Percentiles rank a stretch among this genome's conserved stretches.
phyloP scores from a whole-genome alignment of 2,888 invertebrate genomes.

The Halocaridina rubra region DNA sequence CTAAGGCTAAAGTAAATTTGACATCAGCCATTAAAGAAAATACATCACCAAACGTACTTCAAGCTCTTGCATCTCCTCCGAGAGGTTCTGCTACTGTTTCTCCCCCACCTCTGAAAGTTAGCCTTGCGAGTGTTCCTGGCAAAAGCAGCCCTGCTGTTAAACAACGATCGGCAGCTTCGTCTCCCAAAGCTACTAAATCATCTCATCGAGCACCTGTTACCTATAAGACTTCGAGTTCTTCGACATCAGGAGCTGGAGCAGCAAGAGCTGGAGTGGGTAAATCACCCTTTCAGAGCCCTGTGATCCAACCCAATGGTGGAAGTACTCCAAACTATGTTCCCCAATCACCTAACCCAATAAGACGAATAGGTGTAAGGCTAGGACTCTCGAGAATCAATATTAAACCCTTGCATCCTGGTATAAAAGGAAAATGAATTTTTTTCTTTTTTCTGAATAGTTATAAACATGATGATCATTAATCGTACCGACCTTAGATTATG shows the following conservation, averaged over 20 bases:
- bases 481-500: too few species aligned
- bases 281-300: constrained; percentile 30
- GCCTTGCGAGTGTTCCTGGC: not conserved
- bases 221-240: not conserved
- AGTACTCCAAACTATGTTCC: not conserved
- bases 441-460: too few species aligned
- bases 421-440: not conserved
- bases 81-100: not conserved
- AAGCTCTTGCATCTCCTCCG: not conserved
- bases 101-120: not conserved
- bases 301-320: not conserved
- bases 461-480: too few species aligned
- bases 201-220: not conserved
- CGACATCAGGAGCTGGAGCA: not conserved
- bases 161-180: not conserved
- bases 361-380: constrained; percentile 27
- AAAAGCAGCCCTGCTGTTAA: not conserved
- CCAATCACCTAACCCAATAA: not conserved
- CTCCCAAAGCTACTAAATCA: not conserved
- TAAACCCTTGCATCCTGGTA: constrained; percentile 31
- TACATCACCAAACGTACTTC: not conserved
- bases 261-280: constrained; percentile 6
- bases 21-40: not conserved
- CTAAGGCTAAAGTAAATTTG: too few species aligned
- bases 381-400: constrained; percentile 29